Base-by-base conservation (phyloP, 2,113 vertebrate genomes). In the Nymphicus hollandicus region DNA sequence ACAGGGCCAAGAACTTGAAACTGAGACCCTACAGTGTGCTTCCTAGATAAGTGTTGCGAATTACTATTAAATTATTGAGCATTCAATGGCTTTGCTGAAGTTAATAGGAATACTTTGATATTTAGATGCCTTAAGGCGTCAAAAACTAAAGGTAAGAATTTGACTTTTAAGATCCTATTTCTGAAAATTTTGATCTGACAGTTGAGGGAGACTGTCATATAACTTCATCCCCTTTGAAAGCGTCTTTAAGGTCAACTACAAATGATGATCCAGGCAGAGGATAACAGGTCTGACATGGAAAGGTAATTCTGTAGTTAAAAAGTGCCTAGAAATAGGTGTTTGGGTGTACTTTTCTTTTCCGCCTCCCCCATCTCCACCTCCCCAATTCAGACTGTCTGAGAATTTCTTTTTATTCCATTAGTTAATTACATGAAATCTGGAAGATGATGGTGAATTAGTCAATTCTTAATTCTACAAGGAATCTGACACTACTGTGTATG, bases 381-480 rank as follows among this genome's bases (percentile, higher is more conserved):
- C 33, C 5, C 4, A 71, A 61, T 65, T 77, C 24, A 72, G 84
- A 66, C 53, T 29, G 13, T 33, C 61, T 66, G 25, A 71, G 43
- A 68, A 73, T 74, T 87, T 89, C 3, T 50, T 77, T 90, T 86
- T 76, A 41, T 65, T 86, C 53, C 16, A 44, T 25, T 74, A 77
- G 47, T 70, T 89, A 92, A 80, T 7, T 1, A 91, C 43, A 85
- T 27, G 20, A 72, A 86, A 86, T 78, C 33, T 76, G 17, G n/a
- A 95, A 94, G 89, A 78, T 69, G 28, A 64, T 35, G 86, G 47
- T 68, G 43, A 84, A 91, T 53, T 76, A 81, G 49, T 68, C 37
- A 87, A 74, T 76, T 93, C 77, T 60, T 86, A 89, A 76, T 44
- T 81, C 37, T 63, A 52, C 44, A 71, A 63, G 56, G 66, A 94